Evolutionary conservation across 2,888 invertebrate genomes (phyloP).

Genomic region (Philopedon plagiatum): DNA sequence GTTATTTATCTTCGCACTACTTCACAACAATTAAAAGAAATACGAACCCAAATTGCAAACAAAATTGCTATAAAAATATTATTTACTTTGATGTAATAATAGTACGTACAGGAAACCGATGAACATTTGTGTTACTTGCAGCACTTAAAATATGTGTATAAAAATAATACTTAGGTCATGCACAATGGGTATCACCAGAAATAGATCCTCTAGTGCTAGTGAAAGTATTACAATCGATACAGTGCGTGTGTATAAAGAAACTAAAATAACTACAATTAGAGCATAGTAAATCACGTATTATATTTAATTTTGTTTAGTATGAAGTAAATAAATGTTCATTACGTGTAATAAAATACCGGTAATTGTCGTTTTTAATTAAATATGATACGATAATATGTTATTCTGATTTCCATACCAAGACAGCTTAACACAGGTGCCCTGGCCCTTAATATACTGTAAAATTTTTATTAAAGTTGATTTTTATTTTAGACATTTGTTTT

Average conservation of each 20-base stretch:
- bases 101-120: slow-evolving; percentile 47
- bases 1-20: slow-evolving; percentile 40
- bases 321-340: slow-evolving; percentile 20
- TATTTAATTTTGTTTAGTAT: slow-evolving; percentile 37
- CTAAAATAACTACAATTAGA: slow-evolving; percentile 46
- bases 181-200: slow-evolving; percentile 45
- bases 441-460: no score
- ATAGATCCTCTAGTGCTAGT: slow-evolving; percentile 43
- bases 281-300: slow-evolving; percentile 46
- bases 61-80: slow-evolving; percentile 43
- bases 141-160: slow-evolving; percentile 29
- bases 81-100: slow-evolving; percentile 43
- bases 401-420: no score
- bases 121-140: slow-evolving; percentile 44
- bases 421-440: no score
- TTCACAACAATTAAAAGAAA: slow-evolving; percentile 45
- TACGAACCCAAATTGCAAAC: slow-evolving; percentile 36
- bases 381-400: neutral
- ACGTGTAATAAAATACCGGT: slow-evolving; percentile 20
- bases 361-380: slow-evolving; percentile 6
- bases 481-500: no score
- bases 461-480: no score
- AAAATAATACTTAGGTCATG: slow-evolving; percentile 37
- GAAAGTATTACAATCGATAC: slow-evolving; percentile 48
- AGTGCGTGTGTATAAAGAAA: slow-evolving; percentile 47